Percentiles rank a stretch among this genome's conserved stretches.
Evolutionary conservation across 2,888 invertebrate genomes (phyloP).

Genomic region (Molanna angustata): DNA sequence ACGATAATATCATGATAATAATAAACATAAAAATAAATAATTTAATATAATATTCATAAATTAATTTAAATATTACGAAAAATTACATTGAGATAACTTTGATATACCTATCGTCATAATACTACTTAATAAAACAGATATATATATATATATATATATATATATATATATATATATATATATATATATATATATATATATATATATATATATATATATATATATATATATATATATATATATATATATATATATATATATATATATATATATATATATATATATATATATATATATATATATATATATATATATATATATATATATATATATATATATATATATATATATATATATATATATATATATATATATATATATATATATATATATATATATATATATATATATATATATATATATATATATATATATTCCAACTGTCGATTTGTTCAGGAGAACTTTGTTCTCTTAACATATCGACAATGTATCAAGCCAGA

Average conservation of each 20-base stretch:
- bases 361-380: background rate
- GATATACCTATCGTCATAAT: too few relatives aligned
- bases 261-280: background rate
- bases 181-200: background rate
- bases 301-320: background rate
- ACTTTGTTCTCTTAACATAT: too few relatives aligned
- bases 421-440: too few relatives aligned
- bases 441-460: too few relatives aligned
- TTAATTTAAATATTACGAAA: too few relatives aligned
- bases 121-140: too few relatives aligned
- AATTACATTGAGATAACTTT: too few relatives aligned
- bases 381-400: background rate
- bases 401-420: background rate
- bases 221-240: background rate
- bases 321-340: background rate
- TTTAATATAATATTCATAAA: too few relatives aligned
- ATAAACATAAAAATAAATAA: too few relatives aligned
- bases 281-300: background rate
- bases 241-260: background rate
- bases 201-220: background rate
- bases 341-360: background rate
- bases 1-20: too few relatives aligned
- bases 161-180: background rate
- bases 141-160: background rate
- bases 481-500: too few relatives aligned